Conservation (phyloP, 2,797 vertebrate species). For the Chelidonichthys spinosus region DNA sequence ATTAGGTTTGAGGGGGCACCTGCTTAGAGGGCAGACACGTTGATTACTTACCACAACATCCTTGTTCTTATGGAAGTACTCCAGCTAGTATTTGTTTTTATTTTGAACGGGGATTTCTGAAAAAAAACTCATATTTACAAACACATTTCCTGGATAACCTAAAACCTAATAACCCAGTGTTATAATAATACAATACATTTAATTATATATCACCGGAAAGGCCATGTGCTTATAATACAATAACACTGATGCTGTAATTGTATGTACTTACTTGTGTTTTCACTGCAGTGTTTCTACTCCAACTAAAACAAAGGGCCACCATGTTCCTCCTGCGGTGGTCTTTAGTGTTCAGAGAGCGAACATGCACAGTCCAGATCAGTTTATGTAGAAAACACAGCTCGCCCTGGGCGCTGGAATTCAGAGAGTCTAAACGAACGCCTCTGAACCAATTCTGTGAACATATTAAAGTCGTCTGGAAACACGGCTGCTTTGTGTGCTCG, state of each 20-base stretch:
- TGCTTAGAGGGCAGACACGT: background rate
- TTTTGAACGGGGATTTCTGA: background rate
- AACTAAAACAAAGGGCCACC: background rate
- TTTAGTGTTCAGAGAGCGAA: background rate
- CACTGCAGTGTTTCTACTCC: background rate
- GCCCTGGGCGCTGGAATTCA: background rate
- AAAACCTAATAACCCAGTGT: background rate
- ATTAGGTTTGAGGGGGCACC: background rate
- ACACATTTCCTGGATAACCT: background rate
- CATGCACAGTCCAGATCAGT: background rate
- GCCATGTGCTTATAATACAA: background rate
- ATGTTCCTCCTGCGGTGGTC: background rate
- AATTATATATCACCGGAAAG: background rate
- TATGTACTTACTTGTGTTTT: background rate
- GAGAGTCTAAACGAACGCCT: conserved; percentile 12
- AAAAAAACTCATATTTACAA: background rate
- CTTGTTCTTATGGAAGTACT: background rate
- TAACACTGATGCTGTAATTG: background rate
- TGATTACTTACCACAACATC: background rate
- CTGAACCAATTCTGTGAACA: conserved; percentile 16
- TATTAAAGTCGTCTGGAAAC: conserved; percentile 14
- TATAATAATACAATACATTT: background rate
- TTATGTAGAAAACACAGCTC: background rate
- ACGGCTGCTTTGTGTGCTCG: conserved; percentile 1
- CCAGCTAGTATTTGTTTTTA: background rate